phyloP scores from a whole-genome alignment of 1,140 invertebrate species.

The Hylaeus anthracinus region DNA sequence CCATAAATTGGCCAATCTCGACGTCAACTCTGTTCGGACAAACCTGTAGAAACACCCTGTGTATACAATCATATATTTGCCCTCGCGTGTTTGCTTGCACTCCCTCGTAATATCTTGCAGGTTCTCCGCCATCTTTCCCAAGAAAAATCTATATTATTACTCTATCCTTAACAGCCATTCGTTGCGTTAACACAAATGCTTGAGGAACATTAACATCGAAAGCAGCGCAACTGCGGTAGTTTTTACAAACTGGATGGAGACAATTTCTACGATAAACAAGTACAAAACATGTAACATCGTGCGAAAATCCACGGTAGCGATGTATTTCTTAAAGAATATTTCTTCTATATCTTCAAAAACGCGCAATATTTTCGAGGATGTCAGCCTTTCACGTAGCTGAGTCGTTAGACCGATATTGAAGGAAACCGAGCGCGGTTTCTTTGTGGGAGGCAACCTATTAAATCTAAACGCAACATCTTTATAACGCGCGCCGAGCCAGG shows the following conservation, averaged over 20 bases:
- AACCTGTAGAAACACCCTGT: neutral
- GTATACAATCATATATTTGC: neutral
- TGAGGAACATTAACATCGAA: neutral
- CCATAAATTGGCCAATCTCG: neutral
- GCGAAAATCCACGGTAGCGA: neutral
- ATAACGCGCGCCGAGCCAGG: neutral
- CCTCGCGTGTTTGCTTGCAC: neutral
- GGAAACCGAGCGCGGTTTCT: neutral
- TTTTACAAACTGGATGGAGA: too few species aligned
- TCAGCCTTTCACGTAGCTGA: neutral
- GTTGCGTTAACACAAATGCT: too few species aligned
- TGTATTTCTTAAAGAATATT: neutral
- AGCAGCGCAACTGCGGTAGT: too few species aligned
- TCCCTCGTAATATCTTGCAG: too few species aligned
- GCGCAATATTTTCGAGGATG: neutral
- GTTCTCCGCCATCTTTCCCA: too few species aligned
- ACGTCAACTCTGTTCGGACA: constrained; percentile 1
- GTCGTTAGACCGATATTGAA: constrained; percentile 10
- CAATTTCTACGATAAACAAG: neutral
- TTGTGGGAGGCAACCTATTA: constrained; percentile 14
- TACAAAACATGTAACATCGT: neutral
- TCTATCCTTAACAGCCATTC: neutral
- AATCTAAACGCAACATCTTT: constrained; percentile 13
- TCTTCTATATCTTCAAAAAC: neutral
- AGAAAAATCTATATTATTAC: neutral